Evolutionary conservation across 2,888 invertebrate genomes (phyloP).

Genomic region (Selenia dentaria): DNA sequence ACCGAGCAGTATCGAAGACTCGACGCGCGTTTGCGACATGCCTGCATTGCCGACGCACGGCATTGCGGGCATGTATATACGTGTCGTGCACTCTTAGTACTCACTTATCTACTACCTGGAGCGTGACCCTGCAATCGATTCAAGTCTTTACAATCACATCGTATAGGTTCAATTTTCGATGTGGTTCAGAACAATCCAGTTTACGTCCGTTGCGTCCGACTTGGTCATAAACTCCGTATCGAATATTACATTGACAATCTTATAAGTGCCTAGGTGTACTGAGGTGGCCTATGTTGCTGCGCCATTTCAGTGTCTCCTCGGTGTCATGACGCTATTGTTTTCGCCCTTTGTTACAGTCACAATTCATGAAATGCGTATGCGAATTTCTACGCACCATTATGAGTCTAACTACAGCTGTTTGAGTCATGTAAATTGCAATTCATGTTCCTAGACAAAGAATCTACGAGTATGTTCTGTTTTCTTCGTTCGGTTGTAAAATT

Average conservation of each 20-base stretch:
- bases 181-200: conserved; percentile 10
- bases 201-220: conserved; percentile 14
- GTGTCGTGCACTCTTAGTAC: conserved; percentile 30
- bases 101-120: conserved; percentile 24
- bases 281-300: not conserved
- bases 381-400: too few species aligned
- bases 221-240: conserved; percentile 19
- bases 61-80: conserved; percentile 24
- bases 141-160: conserved; percentile 5
- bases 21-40: conserved; percentile 26
- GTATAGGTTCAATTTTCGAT: conserved; percentile 3
- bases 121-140: conserved; percentile 12
- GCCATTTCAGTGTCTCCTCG: conserved; percentile 6
- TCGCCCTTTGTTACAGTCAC: not conserved
- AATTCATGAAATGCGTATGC: not conserved
- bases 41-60: conserved; percentile 22
- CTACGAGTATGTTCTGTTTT: too few species aligned
- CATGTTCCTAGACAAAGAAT: too few species aligned
- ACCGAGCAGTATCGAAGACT: conserved; percentile 16
- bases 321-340: not conserved
- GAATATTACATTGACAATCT: conserved; percentile 16
- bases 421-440: too few species aligned
- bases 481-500: too few species aligned
- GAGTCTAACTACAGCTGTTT: too few species aligned
- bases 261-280: conserved; percentile 13